Evolutionary conservation across 2,888 invertebrate species (phyloP), one percentile per base, ranked within the genome.

Genomic region (Thymelicus acteon): DNA sequence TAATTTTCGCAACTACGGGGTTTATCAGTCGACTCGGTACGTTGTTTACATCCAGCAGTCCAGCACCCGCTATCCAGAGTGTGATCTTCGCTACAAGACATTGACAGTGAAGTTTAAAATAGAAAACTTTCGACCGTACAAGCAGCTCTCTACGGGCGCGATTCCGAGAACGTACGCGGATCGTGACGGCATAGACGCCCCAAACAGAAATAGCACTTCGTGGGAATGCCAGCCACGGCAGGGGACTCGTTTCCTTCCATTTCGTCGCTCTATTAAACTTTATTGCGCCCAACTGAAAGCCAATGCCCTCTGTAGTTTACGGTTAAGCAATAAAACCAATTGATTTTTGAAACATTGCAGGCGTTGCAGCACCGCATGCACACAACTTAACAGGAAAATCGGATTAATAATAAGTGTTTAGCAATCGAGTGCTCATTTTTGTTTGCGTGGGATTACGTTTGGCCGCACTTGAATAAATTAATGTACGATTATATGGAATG

Each of bases 41-140:
- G 0, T 44, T 44, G 44, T 44, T 44, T 44, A 12, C 44, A 4
- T 44, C 8, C 10, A 12, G 8, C 44, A 40, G 12, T 44, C 8
- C 10, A 12, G 8, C 44, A 40, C 40, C 40, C 40, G 12, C 44
- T 31, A 31, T 31, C 31, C 4, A 8, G 39, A 40, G 52, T n/a
- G n/a, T 13, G 40, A 40, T 52, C 52, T 57, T 24, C 39, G 19
- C 48, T 44, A 68, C 64, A 63, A 78, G 78, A 78, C 80, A 80
- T 79, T 80, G 80, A 74, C 80, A 80, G 80, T 80, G 80, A 76
- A 75, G 73, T 75, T 75, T 74, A 75, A 80, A 80, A 80, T 79
- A 79, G 78, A 76, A 75, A 76, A 77, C 77, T 76, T 78, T 76
- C 75, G 75, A 75, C 74, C 69, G 72, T 72, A 75, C 76, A 54